Percentiles rank a stretch among this genome's conserved stretches.
These are phyloP conservation scores for Drosophila hamatofila DNA, from an alignment of 2,888 invertebrate species.

Conservation along the genomic window DNA sequence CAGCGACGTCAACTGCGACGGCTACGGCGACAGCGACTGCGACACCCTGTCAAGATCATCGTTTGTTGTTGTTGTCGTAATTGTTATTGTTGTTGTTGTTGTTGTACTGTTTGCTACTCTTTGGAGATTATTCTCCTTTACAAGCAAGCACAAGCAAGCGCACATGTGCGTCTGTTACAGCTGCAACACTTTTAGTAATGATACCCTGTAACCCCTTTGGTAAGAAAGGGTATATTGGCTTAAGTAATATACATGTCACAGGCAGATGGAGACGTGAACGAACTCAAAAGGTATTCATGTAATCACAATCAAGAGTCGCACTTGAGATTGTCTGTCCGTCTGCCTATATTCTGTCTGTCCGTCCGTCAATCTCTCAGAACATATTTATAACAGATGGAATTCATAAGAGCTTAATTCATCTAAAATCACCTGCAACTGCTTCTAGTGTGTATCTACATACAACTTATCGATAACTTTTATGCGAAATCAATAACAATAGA, in stretches of 20 bases:
- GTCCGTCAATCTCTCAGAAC: neutral
- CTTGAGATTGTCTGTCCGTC: too few species aligned
- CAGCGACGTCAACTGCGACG: conserved; percentile 13
- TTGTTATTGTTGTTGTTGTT: conserved; percentile 13
- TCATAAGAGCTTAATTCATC: too few species aligned
- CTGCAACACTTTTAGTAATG: conserved; percentile 23
- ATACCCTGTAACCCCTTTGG: neutral
- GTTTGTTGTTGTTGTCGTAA: conserved; percentile 22
- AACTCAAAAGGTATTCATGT: too few species aligned
- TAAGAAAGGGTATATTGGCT: neutral
- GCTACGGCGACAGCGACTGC: conserved; percentile 27
- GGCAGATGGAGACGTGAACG: too few species aligned
- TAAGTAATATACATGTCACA: rapidly evolving
- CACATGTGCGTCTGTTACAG: conserved; percentile 63
- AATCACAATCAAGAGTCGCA: neutral
- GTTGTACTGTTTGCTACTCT: conserved; percentile 24
- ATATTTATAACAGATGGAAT: too few species aligned
- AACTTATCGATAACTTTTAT: too few species aligned
- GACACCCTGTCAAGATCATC: conserved; percentile 69
- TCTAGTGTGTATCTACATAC: too few species aligned
- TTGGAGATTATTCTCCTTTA: conserved; percentile 34
- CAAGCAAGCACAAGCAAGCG: conserved; percentile 56
- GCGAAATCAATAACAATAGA: too few species aligned
- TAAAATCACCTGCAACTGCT: too few species aligned
- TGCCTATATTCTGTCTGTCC: neutral